phyloP scores from a whole-genome alignment of 2,888 invertebrate species.

The Drosophila kuntzei region DNA sequence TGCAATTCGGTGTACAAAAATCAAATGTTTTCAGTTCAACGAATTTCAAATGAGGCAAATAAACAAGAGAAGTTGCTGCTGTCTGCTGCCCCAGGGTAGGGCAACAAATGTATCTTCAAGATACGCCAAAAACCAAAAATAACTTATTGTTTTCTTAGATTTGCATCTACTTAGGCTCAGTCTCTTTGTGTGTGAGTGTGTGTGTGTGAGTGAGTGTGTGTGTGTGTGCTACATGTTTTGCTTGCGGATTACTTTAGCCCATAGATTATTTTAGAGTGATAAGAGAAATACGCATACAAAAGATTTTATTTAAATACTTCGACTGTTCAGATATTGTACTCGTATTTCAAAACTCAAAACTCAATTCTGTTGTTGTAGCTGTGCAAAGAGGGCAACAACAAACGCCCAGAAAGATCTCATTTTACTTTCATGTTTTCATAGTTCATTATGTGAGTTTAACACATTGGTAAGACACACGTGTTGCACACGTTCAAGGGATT shows the following conservation, averaged over 20 bases:
- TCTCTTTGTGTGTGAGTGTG: conserved; percentile 8
- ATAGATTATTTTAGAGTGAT: conserved; percentile 58
- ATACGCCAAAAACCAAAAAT: conserved; percentile 55
- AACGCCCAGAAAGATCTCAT: conserved; percentile 48
- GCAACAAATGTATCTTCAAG: conserved; percentile 57
- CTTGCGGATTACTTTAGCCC: conserved; percentile 62
- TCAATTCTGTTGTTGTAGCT: conserved; percentile 5
- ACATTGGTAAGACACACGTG: conserved; percentile 61
- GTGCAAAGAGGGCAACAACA: conserved; percentile 5
- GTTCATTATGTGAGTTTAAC: conserved; percentile 64
- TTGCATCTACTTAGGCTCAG: conserved; percentile 58
- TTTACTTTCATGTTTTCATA: conserved; percentile 62
- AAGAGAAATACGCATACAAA: conserved; percentile 40
- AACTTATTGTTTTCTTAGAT: conserved; percentile 66
- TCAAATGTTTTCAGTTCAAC: conserved; percentile 68
- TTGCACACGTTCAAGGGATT: conserved; percentile 66
- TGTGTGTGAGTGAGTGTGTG: conserved; percentile 17
- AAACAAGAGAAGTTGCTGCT: conserved; percentile 47
- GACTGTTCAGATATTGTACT: conserved; percentile 27
- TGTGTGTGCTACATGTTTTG: conserved; percentile 45
- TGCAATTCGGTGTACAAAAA: conserved; percentile 65
- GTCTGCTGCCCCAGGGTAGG: conserved; percentile 20
- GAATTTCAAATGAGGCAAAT: conserved; percentile 69
- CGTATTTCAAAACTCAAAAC: conserved; percentile 48
- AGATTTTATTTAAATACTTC: conserved; percentile 41